Conservation (phyloP, 2,797 vertebrate species). For the Clarias pachynema region DNA sequence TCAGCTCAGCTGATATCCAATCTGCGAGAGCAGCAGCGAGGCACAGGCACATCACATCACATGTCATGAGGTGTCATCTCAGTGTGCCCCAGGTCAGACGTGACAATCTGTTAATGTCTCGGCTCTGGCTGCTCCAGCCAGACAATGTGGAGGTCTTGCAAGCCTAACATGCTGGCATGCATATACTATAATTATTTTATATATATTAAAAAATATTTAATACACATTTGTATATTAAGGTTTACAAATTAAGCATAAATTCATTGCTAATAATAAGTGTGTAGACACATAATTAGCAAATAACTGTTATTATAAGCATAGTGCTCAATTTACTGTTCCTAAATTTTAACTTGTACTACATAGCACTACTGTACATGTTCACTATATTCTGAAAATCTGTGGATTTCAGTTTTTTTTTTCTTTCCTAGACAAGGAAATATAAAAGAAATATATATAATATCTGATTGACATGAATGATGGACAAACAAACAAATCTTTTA, state of each 20-base stretch:
- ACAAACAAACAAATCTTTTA: not conserved
- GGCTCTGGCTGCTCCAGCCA: slow-evolving; percentile 3
- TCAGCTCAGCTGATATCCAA: slow-evolving; percentile 61
- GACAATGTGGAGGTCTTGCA: not conserved
- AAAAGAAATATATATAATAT: not conserved
- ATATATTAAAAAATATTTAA: too few relatives aligned
- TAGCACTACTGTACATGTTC: not conserved
- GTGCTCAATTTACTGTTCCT: not conserved
- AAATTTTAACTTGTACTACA: not conserved
- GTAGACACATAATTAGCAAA: not conserved
- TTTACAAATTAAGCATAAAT: not conserved
- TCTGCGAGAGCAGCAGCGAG: slow-evolving; percentile 53
- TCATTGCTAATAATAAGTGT: not conserved
- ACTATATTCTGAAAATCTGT: not conserved
- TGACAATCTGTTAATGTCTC: slow-evolving; percentile 64
- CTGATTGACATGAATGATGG: too few relatives aligned
- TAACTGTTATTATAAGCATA: not conserved
- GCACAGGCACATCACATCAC: slow-evolving; percentile 63
- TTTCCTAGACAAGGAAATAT: not conserved
- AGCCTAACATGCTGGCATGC: not conserved
- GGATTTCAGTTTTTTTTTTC: not conserved
- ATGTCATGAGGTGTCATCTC: slow-evolving; percentile 69
- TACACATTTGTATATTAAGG: not conserved
- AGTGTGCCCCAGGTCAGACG: slow-evolving; percentile 67
- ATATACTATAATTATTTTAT: not conserved